Evolutionary conservation across 2,888 invertebrate species (phyloP).

Genomic region (Acrobasis repandana): DNA sequence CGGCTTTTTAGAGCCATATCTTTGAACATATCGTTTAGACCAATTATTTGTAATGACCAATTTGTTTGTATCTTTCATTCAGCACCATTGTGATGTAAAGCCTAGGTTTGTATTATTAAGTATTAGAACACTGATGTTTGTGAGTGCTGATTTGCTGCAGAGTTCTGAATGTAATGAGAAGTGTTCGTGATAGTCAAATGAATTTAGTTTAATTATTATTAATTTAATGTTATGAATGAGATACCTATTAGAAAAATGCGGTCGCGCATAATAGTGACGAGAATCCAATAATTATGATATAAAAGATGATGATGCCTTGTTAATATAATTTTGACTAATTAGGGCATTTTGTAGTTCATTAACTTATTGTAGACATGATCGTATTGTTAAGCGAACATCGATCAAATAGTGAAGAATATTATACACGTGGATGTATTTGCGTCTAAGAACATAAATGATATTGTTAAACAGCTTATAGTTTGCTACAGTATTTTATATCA

Average conservation of each 20-base stretch:
- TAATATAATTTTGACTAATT: constrained; percentile 76
- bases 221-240: constrained; percentile 79
- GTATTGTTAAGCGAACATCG: constrained; percentile 68
- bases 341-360: constrained; percentile 80
- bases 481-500: constrained; percentile 78
- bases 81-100: constrained; percentile 79
- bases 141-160: constrained; percentile 68
- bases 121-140: constrained; percentile 80
- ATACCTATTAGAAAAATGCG: constrained; percentile 72
- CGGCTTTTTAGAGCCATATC: constrained; percentile 36
- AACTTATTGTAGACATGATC: constrained; percentile 78
- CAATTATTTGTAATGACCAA: constrained; percentile 77
- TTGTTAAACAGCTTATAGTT: constrained; percentile 60
- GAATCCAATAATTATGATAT: constrained; percentile 81
- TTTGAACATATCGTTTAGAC: constrained; percentile 78
- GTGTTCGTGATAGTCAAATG: constrained; percentile 80
- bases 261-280: constrained; percentile 83
- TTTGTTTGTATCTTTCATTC: constrained; percentile 67
- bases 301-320: constrained; percentile 74
- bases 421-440: constrained; percentile 56
- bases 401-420: constrained; percentile 68
- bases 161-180: constrained; percentile 60
- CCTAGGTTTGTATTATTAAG: constrained; percentile 81
- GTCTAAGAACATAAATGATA: constrained; percentile 49
- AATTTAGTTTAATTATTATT: constrained; percentile 78